Evolutionary conservation across 2,797 vertebrate species (phyloP).

Genomic region (Silurus lanzhouensis): DNA sequence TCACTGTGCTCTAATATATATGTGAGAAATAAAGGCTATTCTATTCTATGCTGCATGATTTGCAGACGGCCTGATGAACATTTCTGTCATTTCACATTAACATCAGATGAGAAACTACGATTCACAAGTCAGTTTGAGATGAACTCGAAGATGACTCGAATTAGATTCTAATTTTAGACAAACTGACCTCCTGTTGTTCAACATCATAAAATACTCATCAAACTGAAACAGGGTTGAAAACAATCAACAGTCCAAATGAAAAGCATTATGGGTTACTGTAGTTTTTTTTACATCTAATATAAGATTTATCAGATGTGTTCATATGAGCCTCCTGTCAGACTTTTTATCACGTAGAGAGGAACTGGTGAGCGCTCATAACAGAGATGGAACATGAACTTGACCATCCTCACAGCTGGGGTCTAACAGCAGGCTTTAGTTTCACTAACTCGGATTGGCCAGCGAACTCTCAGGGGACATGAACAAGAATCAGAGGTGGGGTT

Average conservation of each 20-base stretch:
- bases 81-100: slow-evolving; percentile 1
- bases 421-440: neutral
- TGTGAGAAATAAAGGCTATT: too few relatives aligned
- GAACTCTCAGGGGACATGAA: neutral
- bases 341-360: neutral
- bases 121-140: neutral
- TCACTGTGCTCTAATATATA: too few relatives aligned
- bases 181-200: neutral
- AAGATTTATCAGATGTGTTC: neutral
- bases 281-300: too few relatives aligned
- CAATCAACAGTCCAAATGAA: neutral
- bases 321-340: neutral
- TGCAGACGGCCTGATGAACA: neutral
- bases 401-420: neutral
- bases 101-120: neutral
- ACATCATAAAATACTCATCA: neutral
- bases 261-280: neutral
- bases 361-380: neutral
- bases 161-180: slow-evolving; percentile 26
- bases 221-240: neutral
- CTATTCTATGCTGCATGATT: neutral
- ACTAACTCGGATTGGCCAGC: neutral
- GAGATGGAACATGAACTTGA: neutral
- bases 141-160: neutral
- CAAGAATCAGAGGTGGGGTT: neutral